These are phyloP conservation scores for Corbicula japonica DNA, from an alignment of 2,888 invertebrate species.

Conservation along the genomic window DNA sequence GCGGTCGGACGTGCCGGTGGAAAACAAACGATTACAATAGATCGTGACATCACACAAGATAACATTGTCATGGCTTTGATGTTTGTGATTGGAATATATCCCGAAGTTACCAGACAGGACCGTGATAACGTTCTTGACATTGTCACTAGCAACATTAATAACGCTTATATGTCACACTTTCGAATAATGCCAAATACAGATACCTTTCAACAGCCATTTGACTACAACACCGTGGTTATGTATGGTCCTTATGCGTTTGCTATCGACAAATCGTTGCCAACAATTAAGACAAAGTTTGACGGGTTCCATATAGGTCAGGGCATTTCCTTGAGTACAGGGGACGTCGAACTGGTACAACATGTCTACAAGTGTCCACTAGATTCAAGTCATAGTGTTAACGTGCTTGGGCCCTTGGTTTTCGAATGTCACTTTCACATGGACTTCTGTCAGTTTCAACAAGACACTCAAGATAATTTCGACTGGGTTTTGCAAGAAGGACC, in stretches of 20 bases:
- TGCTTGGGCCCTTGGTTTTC: conserved; percentile 28
- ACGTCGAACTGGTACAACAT: conserved; percentile 60
- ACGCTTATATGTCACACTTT: conserved; percentile 20
- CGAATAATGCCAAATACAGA: conserved; percentile 35
- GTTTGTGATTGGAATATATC: conserved; percentile 59
- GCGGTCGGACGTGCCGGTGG: conserved; percentile 57
- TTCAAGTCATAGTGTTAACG: conserved; percentile 40
- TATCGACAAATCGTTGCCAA: conserved; percentile 60
- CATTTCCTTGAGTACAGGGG: conserved; percentile 62
- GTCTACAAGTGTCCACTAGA: conserved; percentile 65
- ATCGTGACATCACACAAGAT: conserved; percentile 55
- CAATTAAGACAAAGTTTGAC: conserved; percentile 61
- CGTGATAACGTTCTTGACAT: conserved; percentile 59
- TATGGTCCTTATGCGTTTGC: conserved; percentile 64
- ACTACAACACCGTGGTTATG: conserved; percentile 66
- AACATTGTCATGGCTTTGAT: conserved; percentile 60
- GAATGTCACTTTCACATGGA: conserved; percentile 66
- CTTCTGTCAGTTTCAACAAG: conserved; percentile 58
- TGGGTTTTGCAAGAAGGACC: conserved; percentile 56
- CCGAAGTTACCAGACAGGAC: conserved; percentile 62
- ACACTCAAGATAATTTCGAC: conserved; percentile 63
- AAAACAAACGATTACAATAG: conserved; percentile 52
- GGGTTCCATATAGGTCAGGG: conserved; percentile 60
- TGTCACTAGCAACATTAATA: conserved; percentile 55
- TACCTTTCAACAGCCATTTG: conserved; percentile 56